Evolutionary conservation across 2,888 invertebrate species (phyloP).

Genomic region (Drosophila longiperda): DNA sequence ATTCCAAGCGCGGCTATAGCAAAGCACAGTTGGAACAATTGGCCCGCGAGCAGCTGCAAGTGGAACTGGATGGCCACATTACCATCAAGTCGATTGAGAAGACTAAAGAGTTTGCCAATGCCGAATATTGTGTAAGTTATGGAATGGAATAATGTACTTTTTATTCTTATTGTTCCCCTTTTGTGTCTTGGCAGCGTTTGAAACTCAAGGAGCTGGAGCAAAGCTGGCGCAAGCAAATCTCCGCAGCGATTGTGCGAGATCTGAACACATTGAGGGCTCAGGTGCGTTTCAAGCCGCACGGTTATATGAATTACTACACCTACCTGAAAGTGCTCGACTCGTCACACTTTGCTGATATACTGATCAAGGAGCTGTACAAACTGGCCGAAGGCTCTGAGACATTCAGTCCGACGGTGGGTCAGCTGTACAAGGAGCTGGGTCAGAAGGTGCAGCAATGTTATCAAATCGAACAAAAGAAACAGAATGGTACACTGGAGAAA

Average conservation of each 20-base stretch:
- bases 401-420: constrained; percentile 89
- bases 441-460: constrained; percentile 88
- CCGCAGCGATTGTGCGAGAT: constrained; percentile 89
- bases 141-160: not conserved
- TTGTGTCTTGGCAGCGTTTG: constrained; percentile 86
- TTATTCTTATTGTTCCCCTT: not conserved
- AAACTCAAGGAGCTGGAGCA: constrained; percentile 88
- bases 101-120: constrained; percentile 81
- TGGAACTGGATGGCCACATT: constrained; percentile 89
- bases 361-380: constrained; percentile 89
- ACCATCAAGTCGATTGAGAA: constrained; percentile 89
- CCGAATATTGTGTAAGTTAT: constrained; percentile 85
- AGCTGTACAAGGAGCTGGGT: constrained; percentile 89
- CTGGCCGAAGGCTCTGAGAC: constrained; percentile 92
- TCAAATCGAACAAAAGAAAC: constrained; percentile 88
- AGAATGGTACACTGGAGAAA: constrained; percentile 89
- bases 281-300: constrained; percentile 86
- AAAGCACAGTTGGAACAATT: constrained; percentile 86
- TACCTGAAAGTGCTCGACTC: constrained; percentile 89
- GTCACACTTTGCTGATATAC: constrained; percentile 87
- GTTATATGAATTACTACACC: constrained; percentile 88
- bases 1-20: constrained; percentile 86
- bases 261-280: constrained; percentile 88
- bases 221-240: constrained; percentile 88
- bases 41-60: constrained; percentile 88